A percentile compares a stretch with the other conserved stretches of the same genome.
Evolutionary conservation across 2,113 vertebrate species (phyloP).

Genomic region (Megalops atlanticus): DNA sequence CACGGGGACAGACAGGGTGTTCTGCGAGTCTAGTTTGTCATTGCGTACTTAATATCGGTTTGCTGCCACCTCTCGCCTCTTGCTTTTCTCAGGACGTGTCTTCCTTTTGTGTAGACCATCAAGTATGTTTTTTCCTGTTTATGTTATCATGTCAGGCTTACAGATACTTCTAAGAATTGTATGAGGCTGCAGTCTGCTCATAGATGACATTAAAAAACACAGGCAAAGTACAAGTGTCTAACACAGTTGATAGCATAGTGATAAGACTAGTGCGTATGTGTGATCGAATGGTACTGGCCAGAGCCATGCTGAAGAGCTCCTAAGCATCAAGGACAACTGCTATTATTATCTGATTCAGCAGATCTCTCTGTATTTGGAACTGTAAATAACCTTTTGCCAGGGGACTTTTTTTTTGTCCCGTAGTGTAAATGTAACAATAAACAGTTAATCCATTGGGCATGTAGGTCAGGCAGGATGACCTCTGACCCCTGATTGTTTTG

Average conservation of each 20-base stretch:
- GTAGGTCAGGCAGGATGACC: background rate
- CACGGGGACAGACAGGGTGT: too few species aligned
- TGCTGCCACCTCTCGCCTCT: background rate
- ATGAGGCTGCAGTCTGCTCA: background rate
- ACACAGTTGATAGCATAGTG: background rate
- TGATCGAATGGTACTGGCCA: too few species aligned
- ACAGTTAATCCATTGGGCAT: background rate
- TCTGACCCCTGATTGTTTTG: conserved; percentile 6
- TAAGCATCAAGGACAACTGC: background rate
- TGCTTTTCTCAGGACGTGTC: background rate
- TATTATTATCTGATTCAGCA: background rate
- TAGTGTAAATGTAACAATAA: background rate
- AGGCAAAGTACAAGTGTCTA: background rate
- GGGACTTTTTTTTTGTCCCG: background rate
- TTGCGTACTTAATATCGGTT: too few species aligned
- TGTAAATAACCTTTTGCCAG: background rate
- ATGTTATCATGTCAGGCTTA: background rate
- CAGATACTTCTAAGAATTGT: background rate
- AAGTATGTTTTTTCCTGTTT: background rate
- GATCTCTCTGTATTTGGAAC: background rate
- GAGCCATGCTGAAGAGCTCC: background rate
- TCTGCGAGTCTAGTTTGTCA: too few species aligned
- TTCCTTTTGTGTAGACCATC: background rate
- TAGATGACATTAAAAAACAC: background rate
- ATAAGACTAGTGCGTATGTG: background rate